Percentiles rank a stretch among this genome's conserved stretches.
Conservation (phyloP, 1,140 invertebrate species). For the Aphaenogaster rudis region DNA sequence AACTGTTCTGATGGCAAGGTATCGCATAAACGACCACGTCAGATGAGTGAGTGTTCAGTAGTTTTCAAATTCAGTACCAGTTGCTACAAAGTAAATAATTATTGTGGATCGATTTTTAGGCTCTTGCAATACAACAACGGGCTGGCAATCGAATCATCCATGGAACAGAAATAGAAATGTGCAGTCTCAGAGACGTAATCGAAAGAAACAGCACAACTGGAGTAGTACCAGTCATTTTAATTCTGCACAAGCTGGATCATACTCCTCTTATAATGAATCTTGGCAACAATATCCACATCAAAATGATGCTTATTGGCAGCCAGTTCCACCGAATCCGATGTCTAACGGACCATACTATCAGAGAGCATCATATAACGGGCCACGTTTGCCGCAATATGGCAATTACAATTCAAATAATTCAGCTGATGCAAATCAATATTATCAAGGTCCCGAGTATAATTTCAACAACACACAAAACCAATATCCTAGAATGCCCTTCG, state of each 20-base stretch:
- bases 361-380: not conserved
- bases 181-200: constrained; percentile 30
- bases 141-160: constrained; percentile 80
- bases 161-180: constrained; percentile 77
- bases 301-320: constrained; percentile 40
- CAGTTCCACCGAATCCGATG: constrained; percentile 16
- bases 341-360: not conserved
- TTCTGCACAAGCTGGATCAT: not conserved
- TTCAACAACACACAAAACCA: constrained; percentile 28
- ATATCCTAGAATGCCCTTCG: constrained; percentile 35
- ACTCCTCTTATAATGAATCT: not conserved
- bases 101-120: constrained; percentile 43
- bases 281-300: constrained; percentile 45
- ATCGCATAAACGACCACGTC: constrained; percentile 72
- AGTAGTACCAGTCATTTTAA: not conserved
- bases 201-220: not conserved
- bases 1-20: constrained; percentile 21
- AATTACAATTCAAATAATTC: not conserved
- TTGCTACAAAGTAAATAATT: constrained; percentile 10
- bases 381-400: not conserved
- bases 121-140: constrained; percentile 40
- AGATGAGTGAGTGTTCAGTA: constrained; percentile 50
- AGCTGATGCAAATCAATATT: constrained; percentile 31
- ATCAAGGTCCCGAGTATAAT: not conserved
- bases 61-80: constrained; percentile 1